These are phyloP conservation scores for Sciaenops ocellatus DNA, from an alignment of 2,797 vertebrate genomes.

Conservation along the genomic window DNA sequence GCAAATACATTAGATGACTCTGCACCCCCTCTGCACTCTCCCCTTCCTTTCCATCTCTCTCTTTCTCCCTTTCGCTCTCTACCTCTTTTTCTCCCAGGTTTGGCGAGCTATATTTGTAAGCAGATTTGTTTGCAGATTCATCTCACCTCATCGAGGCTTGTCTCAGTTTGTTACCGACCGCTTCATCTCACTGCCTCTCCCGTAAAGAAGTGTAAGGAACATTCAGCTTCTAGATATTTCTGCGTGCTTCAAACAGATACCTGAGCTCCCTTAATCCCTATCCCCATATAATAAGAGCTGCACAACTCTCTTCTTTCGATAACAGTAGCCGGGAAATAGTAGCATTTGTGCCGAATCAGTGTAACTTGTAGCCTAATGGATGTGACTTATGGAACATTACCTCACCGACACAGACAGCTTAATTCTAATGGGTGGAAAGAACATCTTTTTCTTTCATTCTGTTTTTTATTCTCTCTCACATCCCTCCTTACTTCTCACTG, in stretches of 20 bases:
- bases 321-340: slow-evolving; percentile 29
- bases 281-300: slow-evolving; percentile 44
- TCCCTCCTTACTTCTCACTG: slow-evolving; percentile 18
- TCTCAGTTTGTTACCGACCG: slow-evolving; percentile 59
- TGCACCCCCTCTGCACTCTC: slow-evolving; percentile 48
- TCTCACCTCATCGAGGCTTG: slow-evolving; percentile 56
- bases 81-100: slow-evolving; percentile 23
- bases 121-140: slow-evolving; percentile 74
- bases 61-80: not conserved
- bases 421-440: slow-evolving; percentile 63
- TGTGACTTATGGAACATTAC: slow-evolving; percentile 71
- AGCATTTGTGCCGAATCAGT: slow-evolving; percentile 50
- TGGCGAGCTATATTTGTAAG: slow-evolving; percentile 66
- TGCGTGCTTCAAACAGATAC: slow-evolving; percentile 62
- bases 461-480: slow-evolving; percentile 40
- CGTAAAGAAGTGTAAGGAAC: slow-evolving; percentile 34
- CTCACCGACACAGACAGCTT: slow-evolving; percentile 63
- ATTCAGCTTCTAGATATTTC: slow-evolving; percentile 49
- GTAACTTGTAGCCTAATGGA: slow-evolving; percentile 56
- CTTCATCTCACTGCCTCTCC: slow-evolving; percentile 60
- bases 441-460: slow-evolving; percentile 55
- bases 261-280: slow-evolving; percentile 69
- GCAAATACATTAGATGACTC: slow-evolving; percentile 57
- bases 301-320: slow-evolving; percentile 30
- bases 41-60: slow-evolving; percentile 21